Evolutionary conservation across 1,140 invertebrate species (phyloP).

Genomic region (Oncopodura yosiiana): DNA sequence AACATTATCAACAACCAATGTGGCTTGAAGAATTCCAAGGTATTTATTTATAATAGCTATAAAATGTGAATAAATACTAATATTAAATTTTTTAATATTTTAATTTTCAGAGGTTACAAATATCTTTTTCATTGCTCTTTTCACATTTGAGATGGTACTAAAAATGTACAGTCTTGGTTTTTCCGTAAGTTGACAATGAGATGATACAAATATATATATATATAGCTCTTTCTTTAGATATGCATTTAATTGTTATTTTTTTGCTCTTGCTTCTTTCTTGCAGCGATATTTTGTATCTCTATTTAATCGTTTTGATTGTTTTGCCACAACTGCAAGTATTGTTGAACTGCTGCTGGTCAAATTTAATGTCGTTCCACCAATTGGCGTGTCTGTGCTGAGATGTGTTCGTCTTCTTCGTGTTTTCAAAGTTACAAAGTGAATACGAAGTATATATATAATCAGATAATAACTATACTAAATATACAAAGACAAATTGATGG

Average conservation of each 20-base stretch:
- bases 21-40: conserved; percentile 97
- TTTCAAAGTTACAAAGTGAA: conserved; percentile 90
- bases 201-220: not conserved
- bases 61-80: not conserved
- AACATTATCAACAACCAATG: conserved; percentile 84
- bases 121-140: conserved; percentile 93
- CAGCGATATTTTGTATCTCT: conserved; percentile 92
- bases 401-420: conserved; percentile 91
- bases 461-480: too few species aligned
- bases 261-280: conserved; percentile 36
- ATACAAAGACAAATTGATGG: too few species aligned
- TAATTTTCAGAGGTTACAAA: conserved; percentile 75
- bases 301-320: conserved; percentile 93
- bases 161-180: conserved; percentile 99
- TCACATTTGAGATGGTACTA: conserved; percentile 96
- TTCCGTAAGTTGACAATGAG: conserved; percentile 57
- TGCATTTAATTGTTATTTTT: not conserved
- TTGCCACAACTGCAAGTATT: conserved; percentile 93
- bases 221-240: not conserved
- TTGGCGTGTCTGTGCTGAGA: conserved; percentile 88
- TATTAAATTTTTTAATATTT: conserved; percentile 24
- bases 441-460: too few species aligned
- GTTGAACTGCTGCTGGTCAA: conserved; percentile 82
- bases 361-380: conserved; percentile 63
- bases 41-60: conserved; percentile 40